Evolutionary conservation across 2,113 vertebrate species (phyloP).

Genomic region (Bubo bubo): DNA sequence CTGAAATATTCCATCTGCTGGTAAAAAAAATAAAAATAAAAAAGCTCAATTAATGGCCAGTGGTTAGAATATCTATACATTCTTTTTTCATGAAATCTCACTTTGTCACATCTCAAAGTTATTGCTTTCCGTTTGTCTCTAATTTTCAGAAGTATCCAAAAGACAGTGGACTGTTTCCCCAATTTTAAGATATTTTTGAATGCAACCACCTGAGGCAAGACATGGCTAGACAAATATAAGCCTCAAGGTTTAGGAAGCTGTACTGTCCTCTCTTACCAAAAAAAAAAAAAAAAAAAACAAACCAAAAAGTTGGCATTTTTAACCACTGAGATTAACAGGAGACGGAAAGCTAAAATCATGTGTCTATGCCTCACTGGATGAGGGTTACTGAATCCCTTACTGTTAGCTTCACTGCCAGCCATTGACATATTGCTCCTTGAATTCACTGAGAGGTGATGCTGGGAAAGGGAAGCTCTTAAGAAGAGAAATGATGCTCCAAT

Average conservation of each 20-base stretch:
- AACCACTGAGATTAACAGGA: neutral
- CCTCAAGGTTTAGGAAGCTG: neutral
- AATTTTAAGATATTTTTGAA: neutral
- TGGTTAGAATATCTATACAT: neutral
- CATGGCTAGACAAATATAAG: neutral
- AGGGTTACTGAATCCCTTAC: neutral
- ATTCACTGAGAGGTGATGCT: neutral
- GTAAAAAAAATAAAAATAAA: neutral
- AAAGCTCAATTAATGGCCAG: neutral
- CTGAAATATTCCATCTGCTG: neutral
- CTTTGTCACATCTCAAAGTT: neutral
- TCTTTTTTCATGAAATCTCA: neutral
- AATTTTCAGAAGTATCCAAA: neutral
- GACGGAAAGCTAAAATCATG: neutral
- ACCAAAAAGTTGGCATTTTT: neutral
- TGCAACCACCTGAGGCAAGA: neutral
- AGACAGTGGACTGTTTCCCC: neutral
- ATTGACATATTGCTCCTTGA: neutral
- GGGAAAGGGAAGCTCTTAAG: neutral
- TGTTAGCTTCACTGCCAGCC: neutral
- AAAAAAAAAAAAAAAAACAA: neutral
- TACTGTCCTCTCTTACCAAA: neutral
- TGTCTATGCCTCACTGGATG: neutral
- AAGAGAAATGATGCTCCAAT: neutral
- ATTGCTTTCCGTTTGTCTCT: neutral